A percentile compares a stretch with the other conserved stretches of the same genome.
These are phyloP conservation scores for Nomada flava DNA, from an alignment of 2,888 invertebrate genomes.

Conservation along the genomic window DNA sequence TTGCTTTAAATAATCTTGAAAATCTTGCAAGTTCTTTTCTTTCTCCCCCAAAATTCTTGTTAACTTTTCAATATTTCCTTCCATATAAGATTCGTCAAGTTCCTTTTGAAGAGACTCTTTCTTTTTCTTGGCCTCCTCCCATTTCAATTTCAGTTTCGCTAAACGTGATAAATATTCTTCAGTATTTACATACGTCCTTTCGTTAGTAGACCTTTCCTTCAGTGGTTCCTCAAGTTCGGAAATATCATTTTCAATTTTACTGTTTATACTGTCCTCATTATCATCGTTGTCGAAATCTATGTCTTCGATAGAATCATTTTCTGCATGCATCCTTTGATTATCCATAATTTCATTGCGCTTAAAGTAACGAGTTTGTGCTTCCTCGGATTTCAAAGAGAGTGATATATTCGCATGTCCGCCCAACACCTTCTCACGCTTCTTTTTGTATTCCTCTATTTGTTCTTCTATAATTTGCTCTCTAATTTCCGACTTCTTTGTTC, in stretches of 20 bases:
- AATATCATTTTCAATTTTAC: constrained; percentile 44
- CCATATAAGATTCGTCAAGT: constrained; percentile 68
- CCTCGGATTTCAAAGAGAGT: constrained; percentile 62
- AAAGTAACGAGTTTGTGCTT: constrained; percentile 58
- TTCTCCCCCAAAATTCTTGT: constrained; percentile 76
- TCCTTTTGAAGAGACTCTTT: constrained; percentile 73
- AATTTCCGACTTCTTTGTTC: constrained; percentile 72
- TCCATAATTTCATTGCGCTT: constrained; percentile 51
- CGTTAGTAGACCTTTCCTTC: constrained; percentile 40
- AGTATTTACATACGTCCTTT: constrained; percentile 59
- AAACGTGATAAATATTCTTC: constrained; percentile 71
- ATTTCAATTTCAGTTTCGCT: constrained; percentile 73
- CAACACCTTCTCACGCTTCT: constrained; percentile 79
- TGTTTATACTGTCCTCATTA: constrained; percentile 32
- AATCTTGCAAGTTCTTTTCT: constrained; percentile 76
- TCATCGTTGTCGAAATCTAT: constrained; percentile 35
- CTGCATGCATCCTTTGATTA: constrained; percentile 24
- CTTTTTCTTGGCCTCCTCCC: constrained; percentile 77
- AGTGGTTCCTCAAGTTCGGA: constrained; percentile 25
- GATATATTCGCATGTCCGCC: constrained; percentile 67
- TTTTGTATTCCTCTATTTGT: constrained; percentile 83
- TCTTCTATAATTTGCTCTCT: constrained; percentile 81
- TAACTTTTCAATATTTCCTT: constrained; percentile 78
- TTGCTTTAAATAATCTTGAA: constrained; percentile 81
- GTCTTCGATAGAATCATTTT: constrained; percentile 24